Evolutionary conservation across 2,113 vertebrate species (phyloP).

Genomic region (Dasypus novemcinctus): DNA sequence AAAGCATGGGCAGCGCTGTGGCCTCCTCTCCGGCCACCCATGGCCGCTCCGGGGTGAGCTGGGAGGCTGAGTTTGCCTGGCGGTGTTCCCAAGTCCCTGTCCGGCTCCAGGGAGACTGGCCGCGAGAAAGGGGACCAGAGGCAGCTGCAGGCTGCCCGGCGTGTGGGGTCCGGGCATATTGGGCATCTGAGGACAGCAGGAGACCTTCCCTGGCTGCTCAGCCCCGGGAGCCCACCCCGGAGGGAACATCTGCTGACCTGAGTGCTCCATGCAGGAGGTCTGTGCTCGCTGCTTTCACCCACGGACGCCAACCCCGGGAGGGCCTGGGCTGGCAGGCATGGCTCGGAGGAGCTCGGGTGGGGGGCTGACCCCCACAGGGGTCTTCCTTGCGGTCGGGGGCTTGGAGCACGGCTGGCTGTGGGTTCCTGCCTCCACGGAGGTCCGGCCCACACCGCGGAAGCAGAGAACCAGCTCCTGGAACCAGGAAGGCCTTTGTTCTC

Average conservation of each 20-base stretch:
- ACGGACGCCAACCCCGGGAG: background rate
- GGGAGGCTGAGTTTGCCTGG: rapidly evolving
- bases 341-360: background rate
- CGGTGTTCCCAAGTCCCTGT: rapidly evolving
- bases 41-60: rapidly evolving
- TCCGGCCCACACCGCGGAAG: background rate
- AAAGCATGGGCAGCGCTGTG: background rate
- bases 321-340: rapidly evolving
- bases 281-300: rapidly evolving
- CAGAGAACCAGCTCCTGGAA: too few species aligned
- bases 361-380: background rate
- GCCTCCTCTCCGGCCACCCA: rapidly evolving
- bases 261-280: background rate
- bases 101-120: background rate
- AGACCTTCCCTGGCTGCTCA: rapidly evolving
- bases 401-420: background rate
- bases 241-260: too few species aligned
- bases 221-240: background rate
- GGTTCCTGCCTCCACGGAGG: background rate
- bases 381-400: rapidly evolving
- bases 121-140: background rate
- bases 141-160: background rate
- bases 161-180: too few species aligned
- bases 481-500: background rate
- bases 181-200: background rate